A percentile compares a stretch with the other conserved stretches of the same genome.
phyloP scores from a whole-genome alignment of 2,888 invertebrate species.

The Hypercompe scribonia region DNA sequence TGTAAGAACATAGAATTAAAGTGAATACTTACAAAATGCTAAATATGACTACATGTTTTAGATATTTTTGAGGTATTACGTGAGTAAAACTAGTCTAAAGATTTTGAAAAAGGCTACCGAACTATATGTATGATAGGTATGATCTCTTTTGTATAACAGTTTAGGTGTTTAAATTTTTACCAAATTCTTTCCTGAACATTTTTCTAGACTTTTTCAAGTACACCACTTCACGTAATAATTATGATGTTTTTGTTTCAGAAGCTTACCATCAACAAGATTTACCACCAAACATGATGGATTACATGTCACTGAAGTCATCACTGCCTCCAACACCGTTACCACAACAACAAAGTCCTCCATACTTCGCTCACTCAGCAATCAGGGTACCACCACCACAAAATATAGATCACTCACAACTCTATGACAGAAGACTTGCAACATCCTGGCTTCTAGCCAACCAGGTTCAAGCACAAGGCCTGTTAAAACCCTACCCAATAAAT shows the following conservation, averaged over 20 bases:
- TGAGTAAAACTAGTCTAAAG: too few species aligned
- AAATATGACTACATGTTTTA: too few species aligned
- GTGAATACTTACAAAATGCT: too few species aligned
- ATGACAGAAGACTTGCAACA: slow-evolving; percentile 84
- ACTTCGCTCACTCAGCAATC: slow-evolving; percentile 78
- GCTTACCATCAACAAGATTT: slow-evolving; percentile 73
- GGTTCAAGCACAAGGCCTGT: slow-evolving; percentile 79
- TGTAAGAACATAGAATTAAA: too few species aligned
- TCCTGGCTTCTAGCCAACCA: slow-evolving; percentile 86
- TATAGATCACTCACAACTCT: slow-evolving; percentile 69
- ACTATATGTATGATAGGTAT: too few species aligned
- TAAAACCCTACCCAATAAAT: slow-evolving; percentile 83
- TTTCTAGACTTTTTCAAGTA: not conserved
- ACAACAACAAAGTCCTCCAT: slow-evolving; percentile 69
- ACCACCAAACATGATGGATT: slow-evolving; percentile 77
- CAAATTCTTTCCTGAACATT: not conserved
- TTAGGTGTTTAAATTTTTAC: not conserved
- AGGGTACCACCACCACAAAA: slow-evolving; percentile 75
- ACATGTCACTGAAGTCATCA: slow-evolving; percentile 77
- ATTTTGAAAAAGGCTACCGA: too few species aligned
- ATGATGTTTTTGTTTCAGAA: slow-evolving; percentile 68
- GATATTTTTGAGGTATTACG: too few species aligned
- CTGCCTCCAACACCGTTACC: slow-evolving; percentile 66
- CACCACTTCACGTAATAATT: not conserved
- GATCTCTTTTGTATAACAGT: not conserved